A percentile compares a stretch with the other conserved stretches of the same genome.
These are phyloP conservation scores for Caradrina clavipalpis DNA, from an alignment of 2,888 invertebrate genomes.

Conservation along the genomic window DNA sequence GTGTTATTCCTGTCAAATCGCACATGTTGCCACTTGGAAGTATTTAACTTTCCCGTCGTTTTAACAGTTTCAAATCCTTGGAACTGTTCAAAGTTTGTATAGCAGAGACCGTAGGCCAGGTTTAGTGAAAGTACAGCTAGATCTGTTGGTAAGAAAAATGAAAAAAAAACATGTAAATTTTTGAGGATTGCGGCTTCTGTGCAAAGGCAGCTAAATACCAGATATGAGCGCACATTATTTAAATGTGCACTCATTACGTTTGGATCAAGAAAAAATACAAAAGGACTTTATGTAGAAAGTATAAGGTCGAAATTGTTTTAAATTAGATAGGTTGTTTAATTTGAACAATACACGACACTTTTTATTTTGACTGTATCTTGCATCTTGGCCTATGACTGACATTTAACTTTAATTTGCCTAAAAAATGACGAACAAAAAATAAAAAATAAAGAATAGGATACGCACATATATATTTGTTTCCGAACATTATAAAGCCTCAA, in stretches of 20 bases:
- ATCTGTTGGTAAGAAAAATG: conserved; percentile 27
- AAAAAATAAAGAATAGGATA: background rate
- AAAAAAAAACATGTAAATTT: background rate
- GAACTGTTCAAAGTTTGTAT: conserved; percentile 72
- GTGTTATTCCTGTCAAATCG: background rate
- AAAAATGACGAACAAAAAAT: background rate
- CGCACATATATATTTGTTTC: conserved; percentile 30
- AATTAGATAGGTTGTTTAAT: too few relatives aligned
- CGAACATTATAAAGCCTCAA: conserved; percentile 22
- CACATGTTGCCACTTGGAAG: background rate
- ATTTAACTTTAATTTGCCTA: too few relatives aligned
- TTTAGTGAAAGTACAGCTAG: conserved; percentile 37
- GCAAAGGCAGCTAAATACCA: too few relatives aligned
- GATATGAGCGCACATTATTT: too few relatives aligned
- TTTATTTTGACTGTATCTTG: too few relatives aligned
- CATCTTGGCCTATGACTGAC: too few relatives aligned
- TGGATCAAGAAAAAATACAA: too few relatives aligned
- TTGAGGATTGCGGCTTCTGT: too few relatives aligned
- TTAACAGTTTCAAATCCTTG: conserved; percentile 65
- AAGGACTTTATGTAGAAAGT: too few relatives aligned
- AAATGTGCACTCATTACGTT: too few relatives aligned
- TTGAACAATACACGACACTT: too few relatives aligned
- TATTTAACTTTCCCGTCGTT: background rate
- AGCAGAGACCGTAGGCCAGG: conserved; percentile 55
- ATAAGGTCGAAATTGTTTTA: too few relatives aligned